Conservation (phyloP, 2,797 vertebrate genomes). For the Lophotriccus pileatus region DNA sequence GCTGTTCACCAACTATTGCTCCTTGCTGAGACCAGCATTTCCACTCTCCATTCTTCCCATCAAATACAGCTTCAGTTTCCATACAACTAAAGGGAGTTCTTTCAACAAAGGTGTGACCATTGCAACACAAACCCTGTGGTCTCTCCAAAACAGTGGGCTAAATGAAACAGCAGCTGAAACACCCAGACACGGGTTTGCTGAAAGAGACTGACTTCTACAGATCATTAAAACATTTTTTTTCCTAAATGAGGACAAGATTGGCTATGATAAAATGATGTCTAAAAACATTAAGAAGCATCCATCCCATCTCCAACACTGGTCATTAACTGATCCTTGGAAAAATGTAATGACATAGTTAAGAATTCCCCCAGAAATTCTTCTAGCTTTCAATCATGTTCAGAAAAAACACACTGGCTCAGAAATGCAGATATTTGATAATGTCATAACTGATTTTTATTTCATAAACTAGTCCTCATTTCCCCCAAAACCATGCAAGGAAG, state of each 20-base stretch:
- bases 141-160: not conserved
- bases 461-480: not conserved
- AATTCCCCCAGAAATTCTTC: not conserved
- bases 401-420: not conserved
- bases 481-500: not conserved
- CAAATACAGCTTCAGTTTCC: not conserved
- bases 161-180: not conserved
- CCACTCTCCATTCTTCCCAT: not conserved
- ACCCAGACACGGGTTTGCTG: not conserved
- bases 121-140: not conserved
- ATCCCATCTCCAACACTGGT: not conserved
- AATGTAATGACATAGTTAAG: not conserved
- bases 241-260: not conserved
- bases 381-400: not conserved
- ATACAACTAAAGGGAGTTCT: not conserved
- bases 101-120: not conserved
- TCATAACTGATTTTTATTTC: not conserved
- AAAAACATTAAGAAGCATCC: not conserved
- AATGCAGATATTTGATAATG: not conserved
- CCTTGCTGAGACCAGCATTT: not conserved
- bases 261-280: not conserved
- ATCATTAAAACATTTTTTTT: not conserved
- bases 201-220: not conserved
- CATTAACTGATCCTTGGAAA: not conserved
- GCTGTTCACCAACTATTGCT: not conserved